phyloP scores from a whole-genome alignment of 2,797 vertebrate species.

The Echeneis naucrates region DNA sequence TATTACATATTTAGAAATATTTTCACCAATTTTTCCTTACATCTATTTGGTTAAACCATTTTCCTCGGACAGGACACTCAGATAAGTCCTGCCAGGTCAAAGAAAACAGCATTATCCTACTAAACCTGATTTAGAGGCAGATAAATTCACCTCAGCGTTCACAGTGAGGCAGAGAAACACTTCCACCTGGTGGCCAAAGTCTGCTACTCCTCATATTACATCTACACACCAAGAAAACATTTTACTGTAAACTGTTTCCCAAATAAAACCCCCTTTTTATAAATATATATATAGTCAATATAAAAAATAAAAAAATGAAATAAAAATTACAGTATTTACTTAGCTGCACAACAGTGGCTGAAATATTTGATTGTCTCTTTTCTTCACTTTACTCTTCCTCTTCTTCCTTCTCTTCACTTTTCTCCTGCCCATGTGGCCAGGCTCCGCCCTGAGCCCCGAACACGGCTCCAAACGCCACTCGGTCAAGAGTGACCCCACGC shows the following conservation, averaged over 20 bases:
- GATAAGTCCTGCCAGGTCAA: too few relatives aligned
- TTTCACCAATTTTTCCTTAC: too few relatives aligned
- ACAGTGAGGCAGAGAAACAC: constrained; percentile 53
- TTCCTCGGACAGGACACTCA: too few relatives aligned
- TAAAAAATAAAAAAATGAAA: too few relatives aligned
- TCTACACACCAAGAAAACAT: too few relatives aligned
- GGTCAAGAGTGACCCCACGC: constrained; percentile 95
- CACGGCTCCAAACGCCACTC: constrained; percentile 91
- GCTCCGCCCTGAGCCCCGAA: constrained; percentile 91
- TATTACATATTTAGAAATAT: background rate
- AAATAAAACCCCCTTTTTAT: too few relatives aligned
- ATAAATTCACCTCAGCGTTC: background rate
- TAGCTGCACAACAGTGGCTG: background rate
- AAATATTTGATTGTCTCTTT: background rate
- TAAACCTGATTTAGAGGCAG: background rate
- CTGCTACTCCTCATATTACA: background rate
- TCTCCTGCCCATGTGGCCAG: constrained; percentile 69
- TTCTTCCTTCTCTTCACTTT: background rate
- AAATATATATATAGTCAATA: too few relatives aligned
- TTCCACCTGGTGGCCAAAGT: constrained; percentile 67
- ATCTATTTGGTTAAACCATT: too few relatives aligned
- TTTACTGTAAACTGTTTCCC: too few relatives aligned
- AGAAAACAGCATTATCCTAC: too few relatives aligned
- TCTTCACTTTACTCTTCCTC: constrained; percentile 21
- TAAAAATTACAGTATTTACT: background rate